Percentiles rank a stretch among this genome's conserved stretches.
phyloP scores from a whole-genome alignment of 2,113 vertebrate species.

The Prunella himalayana region DNA sequence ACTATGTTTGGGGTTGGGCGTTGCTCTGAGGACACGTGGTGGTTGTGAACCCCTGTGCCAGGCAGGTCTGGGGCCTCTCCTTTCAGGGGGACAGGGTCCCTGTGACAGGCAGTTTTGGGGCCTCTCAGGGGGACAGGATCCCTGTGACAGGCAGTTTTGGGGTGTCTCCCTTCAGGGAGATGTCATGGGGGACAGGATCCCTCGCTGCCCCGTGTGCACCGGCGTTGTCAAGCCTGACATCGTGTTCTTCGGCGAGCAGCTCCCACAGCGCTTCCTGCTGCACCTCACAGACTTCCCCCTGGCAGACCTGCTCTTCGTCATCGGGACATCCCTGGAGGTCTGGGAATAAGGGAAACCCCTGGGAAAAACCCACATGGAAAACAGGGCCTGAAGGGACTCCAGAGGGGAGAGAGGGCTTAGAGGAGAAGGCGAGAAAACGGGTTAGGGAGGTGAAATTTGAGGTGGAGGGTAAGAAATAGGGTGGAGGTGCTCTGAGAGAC shows the following conservation, averaged over 20 bases:
- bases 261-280: slow-evolving; percentile 84
- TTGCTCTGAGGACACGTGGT: accelerated
- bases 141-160: too few species aligned
- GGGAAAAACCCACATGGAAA: not conserved
- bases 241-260: slow-evolving; percentile 91
- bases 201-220: slow-evolving; percentile 79
- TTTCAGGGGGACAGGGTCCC: not conserved
- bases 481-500: not conserved
- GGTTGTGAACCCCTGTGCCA: not conserved
- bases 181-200: slow-evolving; percentile 45
- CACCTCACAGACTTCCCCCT: slow-evolving; percentile 85
- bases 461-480: not conserved
- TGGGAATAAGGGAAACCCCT: not conserved
- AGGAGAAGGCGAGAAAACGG: not conserved
- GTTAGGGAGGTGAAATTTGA: not conserved
- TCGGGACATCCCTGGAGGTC: slow-evolving; percentile 94
- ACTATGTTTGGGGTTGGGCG: accelerated
- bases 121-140: too few species aligned
- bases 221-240: slow-evolving; percentile 90
- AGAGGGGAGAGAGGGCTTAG: not conserved
- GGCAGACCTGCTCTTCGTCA: slow-evolving; percentile 89
- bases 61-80: not conserved
- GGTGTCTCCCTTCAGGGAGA: too few species aligned
- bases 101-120: not conserved
- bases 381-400: not conserved